Percentiles rank a stretch among this genome's conserved stretches.
These are phyloP conservation scores for Marcusenius ussheri DNA, from an alignment of 2,113 vertebrate species.

Conservation along the genomic window DNA sequence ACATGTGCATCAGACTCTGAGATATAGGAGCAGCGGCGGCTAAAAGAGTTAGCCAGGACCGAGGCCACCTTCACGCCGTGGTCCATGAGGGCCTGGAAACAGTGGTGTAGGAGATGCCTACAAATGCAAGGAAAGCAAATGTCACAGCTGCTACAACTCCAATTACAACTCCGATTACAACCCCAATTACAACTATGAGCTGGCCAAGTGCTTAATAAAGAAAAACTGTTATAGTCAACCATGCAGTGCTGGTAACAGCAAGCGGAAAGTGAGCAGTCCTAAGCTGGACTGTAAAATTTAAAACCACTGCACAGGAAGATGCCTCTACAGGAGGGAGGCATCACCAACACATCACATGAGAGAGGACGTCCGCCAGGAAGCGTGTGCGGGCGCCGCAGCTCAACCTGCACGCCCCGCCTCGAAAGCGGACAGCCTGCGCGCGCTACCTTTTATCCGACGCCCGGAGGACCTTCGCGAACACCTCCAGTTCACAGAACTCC, in stretches of 20 bases:
- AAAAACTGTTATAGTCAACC: neutral
- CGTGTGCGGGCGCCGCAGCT: neutral
- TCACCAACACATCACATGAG: neutral
- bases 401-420: neutral
- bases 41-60: constrained; percentile 94
- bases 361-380: neutral
- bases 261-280: neutral
- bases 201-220: neutral
- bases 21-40: constrained; percentile 92
- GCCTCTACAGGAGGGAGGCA: neutral
- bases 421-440: neutral
- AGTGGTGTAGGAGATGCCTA: constrained; percentile 96
- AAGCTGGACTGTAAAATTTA: neutral
- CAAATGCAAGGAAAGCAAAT: constrained; percentile 27
- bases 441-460: constrained; percentile 95
- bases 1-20: constrained; percentile 88
- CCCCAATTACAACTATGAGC: neutral
- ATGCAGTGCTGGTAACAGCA: neutral
- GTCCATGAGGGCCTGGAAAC: constrained; percentile 97
- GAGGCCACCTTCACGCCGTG: constrained; percentile 97
- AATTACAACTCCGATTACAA: neutral
- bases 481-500: constrained; percentile 98
- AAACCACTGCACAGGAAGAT: neutral
- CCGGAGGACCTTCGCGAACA: constrained; percentile 95
- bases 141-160: neutral